Base-by-base conservation (phyloP, 2,797 vertebrate species). In the Pipistrellus nathusii region DNA sequence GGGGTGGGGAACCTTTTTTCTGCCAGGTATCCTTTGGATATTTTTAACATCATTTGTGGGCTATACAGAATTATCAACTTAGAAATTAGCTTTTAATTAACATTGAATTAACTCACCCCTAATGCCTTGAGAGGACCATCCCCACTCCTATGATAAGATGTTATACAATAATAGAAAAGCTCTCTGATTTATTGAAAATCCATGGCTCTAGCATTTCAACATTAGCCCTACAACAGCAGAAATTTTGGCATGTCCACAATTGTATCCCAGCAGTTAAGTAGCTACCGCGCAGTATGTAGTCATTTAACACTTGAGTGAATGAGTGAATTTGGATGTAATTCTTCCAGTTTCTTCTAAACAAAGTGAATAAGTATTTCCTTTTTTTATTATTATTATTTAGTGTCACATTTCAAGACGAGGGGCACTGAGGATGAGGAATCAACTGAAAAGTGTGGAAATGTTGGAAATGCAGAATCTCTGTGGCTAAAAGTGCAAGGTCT, bases 331-430 rank as follows among this genome's bases (percentile, higher is more conserved):
- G 88, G 81, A 73, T 96, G 17, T 82, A 91, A 85, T 78, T 95
- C 21, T 85, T 95, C 21, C 12, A 57, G n/a, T 85, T 89, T 86
- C 53, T 94, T 89, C 77, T 93, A 81, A 95, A 92, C 62, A 88
- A 92, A 94, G 55, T 97, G 44, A 97, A 97, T n/a, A 75, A 8
- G 30, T 96, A 68, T 95, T 96, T 96, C 97, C 32, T 35, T 96
- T 97, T 95, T 96, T 77, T 95, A 92, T 96, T 97, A 95, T 96
- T 94, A 11, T 44, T 11, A 59, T 97, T 94, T 97, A 97, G 97
- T 96, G 96, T 97, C 96, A 96, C 90, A 96, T 96, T 94, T 97
- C 95, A 96, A 96, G 93, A 96, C 46, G 3, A 90, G 81, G 18
- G 76, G 53, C 85, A 96, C 92, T 94, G 96, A 97, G 75, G 82